Base-by-base conservation (phyloP, 2,113 vertebrate species). In the Pelvicachromis taeniatus region DNA sequence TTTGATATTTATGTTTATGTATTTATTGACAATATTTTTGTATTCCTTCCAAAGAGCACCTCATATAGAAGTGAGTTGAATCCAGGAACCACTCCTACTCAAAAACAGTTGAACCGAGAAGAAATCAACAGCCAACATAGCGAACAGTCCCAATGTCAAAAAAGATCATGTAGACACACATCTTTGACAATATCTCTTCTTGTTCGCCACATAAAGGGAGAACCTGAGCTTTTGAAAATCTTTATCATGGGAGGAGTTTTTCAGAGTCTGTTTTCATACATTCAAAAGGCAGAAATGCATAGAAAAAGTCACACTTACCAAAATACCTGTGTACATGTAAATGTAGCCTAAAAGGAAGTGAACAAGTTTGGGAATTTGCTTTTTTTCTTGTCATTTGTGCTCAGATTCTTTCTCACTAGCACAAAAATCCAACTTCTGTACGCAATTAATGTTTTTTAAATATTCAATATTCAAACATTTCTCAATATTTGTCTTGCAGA, bases 391-490 rank as follows among this genome's bases (percentile, higher is more conserved):
- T 35, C 58, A 61, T 35, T 35, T 61, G 58, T 35, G 35, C 9
- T 35, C 58, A 68, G n/a, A 42, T 68, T 65, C 11, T 68, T 68
- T 68, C 1, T 42, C 61, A 68, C 21, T 35, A 68, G 21, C 17
- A 23, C 40, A 68, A 23, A 14, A 16, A 23, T 68, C 23, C n/a
- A 14, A 99, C 99, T 98, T 17, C 23, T 50, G 23, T 73, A 73
- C 50, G 42, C 45, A 48, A 19, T 14, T 50, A 50, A 31, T 48
- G 0, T 73, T 5, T 17, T 7, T 85, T 98, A 48, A 48, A 50
- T 50, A 29, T 17, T 50, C 68, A 31, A 2, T 29, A 73, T 48
- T 75, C 16, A 75, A 19, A 75, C 5, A 75, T 48, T 50, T 75
- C 4, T 75, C 68, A 12, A 11, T 75, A 50, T 23, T 31, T 75